Base-by-base conservation (phyloP, 1,140 invertebrate genomes). In the Gryon sp. region DNA sequence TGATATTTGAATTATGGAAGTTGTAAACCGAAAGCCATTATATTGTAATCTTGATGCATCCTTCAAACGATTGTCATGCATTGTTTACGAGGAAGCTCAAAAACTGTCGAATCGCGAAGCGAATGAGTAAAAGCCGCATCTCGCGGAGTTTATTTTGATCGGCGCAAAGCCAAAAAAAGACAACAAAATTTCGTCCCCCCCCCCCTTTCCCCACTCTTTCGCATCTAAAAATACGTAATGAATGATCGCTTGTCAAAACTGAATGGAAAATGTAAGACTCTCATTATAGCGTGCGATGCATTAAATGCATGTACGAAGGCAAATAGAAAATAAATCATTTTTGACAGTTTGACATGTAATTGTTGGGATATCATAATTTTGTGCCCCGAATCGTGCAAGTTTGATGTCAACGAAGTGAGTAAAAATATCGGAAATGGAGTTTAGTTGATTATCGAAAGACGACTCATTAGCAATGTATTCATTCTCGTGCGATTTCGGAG, bases 321-420 rank as follows among this genome's bases (percentile, higher is more conserved):
- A 76, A 76, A 76, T 76, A 76, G 73, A 76, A 76, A 76, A 76
- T 76, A 76, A 76, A 76, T 76, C 73, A 76, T 76, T 65, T 76
- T 76, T 76, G 73, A 75, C 72, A 75, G 72, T 75, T 75, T 75
- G 72, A 75, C 72, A 34, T 75, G 63, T 75, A 75, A 75, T 75
- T 75, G 72, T 75, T 66, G 55, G 63, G 72, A 68, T 68, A 75
- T 75, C 62, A 75, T 75, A 75, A 75, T 75, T 75, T 50, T 8
- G 57, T 63, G 30, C 22, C n/a, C n/a, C 48, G 18, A 34, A 75
- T 75, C 72, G 55, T 75, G 62, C 72, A 75, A 75, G 55, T 75
- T 75, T 75, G 72, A 75, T 75, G 72, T 75, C 72, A 75, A 75
- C 62, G 62, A 40, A 32, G 72, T 45, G 72, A 55, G 72, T 68